Conservation (phyloP, 2,888 invertebrate species). For the Vesta saturnalis region DNA sequence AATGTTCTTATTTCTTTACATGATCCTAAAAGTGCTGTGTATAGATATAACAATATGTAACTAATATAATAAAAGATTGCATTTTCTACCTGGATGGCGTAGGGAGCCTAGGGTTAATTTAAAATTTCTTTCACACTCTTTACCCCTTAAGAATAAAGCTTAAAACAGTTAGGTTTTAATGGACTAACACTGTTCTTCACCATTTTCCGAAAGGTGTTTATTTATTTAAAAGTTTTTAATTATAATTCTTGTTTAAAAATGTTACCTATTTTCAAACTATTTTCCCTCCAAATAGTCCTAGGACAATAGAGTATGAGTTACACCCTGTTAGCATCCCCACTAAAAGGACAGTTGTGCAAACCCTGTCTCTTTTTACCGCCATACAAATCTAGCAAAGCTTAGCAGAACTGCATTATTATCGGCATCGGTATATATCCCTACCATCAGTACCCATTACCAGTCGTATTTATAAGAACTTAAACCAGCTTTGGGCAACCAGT, state of each 20-base stretch:
- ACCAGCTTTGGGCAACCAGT: slow-evolving; percentile 34
- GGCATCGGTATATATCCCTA: slow-evolving; percentile 26
- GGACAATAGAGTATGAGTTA: slow-evolving; percentile 33
- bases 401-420: slow-evolving; percentile 24
- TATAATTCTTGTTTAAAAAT: slow-evolving; percentile 4
- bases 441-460: slow-evolving; percentile 36
- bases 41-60: too few relatives aligned
- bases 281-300: slow-evolving; percentile 28
- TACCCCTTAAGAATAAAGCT: too few relatives aligned
- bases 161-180: too few relatives aligned
- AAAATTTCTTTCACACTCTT: too few relatives aligned
- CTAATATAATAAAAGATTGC: too few relatives aligned
- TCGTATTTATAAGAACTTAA: slow-evolving; percentile 38
- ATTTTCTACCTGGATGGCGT: too few relatives aligned
- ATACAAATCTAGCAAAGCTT: slow-evolving; percentile 10
- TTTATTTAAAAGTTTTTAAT: not conserved
- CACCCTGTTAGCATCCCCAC: slow-evolving; percentile 31
- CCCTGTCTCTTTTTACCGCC: slow-evolving; percentile 19
- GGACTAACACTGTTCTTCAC: too few relatives aligned
- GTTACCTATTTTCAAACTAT: slow-evolving; percentile 24
- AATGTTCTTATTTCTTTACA: too few relatives aligned
- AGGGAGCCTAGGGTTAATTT: too few relatives aligned
- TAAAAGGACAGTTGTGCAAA: slow-evolving; percentile 35
- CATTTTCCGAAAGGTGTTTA: not conserved
- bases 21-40: too few relatives aligned